Evolutionary conservation across 2,888 invertebrate genomes (phyloP).

Genomic region (Aricia artaxerxes): DNA sequence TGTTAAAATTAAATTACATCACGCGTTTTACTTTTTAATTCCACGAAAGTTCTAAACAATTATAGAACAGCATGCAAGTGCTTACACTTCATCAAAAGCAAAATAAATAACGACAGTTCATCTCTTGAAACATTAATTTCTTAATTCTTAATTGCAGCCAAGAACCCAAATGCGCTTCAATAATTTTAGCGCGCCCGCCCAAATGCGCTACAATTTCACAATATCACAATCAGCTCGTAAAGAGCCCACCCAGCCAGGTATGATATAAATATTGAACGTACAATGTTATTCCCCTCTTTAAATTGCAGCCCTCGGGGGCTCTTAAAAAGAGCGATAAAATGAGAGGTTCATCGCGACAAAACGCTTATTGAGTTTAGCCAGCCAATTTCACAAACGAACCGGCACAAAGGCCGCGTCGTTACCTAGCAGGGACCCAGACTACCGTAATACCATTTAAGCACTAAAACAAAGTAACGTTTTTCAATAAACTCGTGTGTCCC

Average conservation of each 20-base stretch:
- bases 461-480: conserved; percentile 29
- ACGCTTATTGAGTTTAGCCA: conserved; percentile 63
- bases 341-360: conserved; percentile 60
- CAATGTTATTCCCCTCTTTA: conserved; percentile 59
- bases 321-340: conserved; percentile 58
- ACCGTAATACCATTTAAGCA: conserved; percentile 25
- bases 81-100: neutral
- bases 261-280: conserved; percentile 37
- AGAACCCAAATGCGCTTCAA: neutral
- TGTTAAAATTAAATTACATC: conserved; percentile 1
- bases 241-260: conserved; percentile 27
- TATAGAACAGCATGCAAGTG: neutral
- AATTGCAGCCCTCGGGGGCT: conserved; percentile 48
- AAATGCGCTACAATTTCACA: neutral
- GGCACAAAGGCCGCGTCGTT: conserved; percentile 37
- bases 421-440: conserved; percentile 37
- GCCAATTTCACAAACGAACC: conserved; percentile 52
- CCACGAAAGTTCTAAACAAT: neutral
- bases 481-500: conserved; percentile 26
- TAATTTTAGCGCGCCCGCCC: neutral
- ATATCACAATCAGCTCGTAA: neutral
- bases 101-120: no score
- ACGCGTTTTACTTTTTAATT: conserved; percentile 5
- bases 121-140: no score
- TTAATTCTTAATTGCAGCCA: neutral